These are phyloP conservation scores for Phytoseiulus persimilis DNA, from an alignment of 2,888 invertebrate species.

Conservation along the genomic window DNA sequence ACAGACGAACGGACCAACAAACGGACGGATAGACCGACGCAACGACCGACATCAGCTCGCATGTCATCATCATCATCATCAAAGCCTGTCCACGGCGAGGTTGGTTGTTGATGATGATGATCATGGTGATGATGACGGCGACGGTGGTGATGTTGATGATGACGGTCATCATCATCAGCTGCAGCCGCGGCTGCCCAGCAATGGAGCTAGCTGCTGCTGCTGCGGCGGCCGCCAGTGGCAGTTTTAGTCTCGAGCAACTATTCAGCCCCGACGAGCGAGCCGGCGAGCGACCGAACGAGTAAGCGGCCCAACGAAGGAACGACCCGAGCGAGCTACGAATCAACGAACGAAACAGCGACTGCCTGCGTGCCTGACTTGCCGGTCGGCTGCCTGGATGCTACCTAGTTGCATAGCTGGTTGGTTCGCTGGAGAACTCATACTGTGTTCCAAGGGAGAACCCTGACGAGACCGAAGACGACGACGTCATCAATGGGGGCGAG, in stretches of 20 bases:
- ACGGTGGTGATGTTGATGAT: conserved; percentile 16
- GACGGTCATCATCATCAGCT: conserved; percentile 29
- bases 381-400: too few relatives aligned
- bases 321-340: not conserved
- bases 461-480: too few relatives aligned
- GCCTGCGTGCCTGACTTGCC: not conserved
- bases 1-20: not conserved
- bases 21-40: not conserved
- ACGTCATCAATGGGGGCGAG: too few relatives aligned
- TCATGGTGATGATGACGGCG: conserved; percentile 13
- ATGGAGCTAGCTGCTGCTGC: not conserved
- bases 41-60: not conserved
- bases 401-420: not conserved
- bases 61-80: conserved; percentile 27
- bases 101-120: conserved; percentile 23
- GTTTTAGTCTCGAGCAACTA: not conserved
- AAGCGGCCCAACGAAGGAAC: not conserved
- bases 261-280: not conserved
- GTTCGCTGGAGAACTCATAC: too few relatives aligned
- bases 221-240: not conserved
- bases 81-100: not conserved
- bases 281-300: not conserved
- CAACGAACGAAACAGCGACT: not conserved
- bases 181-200: not conserved
- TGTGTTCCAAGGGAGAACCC: too few relatives aligned